Evolutionary conservation across 1,140 invertebrate species (phyloP).

Genomic region (Polyergus mexicanus): DNA sequence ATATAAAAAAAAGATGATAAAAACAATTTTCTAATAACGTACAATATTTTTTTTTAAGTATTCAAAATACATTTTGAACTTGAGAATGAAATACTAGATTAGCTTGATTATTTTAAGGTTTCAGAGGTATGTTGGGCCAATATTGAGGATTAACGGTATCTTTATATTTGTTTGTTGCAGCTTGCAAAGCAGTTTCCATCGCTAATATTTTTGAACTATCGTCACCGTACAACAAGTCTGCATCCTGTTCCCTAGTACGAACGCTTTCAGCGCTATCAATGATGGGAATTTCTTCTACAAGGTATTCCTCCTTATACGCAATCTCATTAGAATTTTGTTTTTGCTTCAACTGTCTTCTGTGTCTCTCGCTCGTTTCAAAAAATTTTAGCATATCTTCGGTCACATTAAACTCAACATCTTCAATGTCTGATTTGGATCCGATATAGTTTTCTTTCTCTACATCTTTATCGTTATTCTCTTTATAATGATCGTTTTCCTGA

Average conservation of each 20-base stretch:
- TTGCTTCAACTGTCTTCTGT: constrained; percentile 86
- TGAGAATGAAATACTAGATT: background rate
- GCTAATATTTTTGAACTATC: constrained; percentile 90
- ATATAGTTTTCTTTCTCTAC: background rate
- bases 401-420: constrained; percentile 87
- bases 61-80: constrained; percentile 24
- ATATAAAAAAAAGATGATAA: background rate
- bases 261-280: constrained; percentile 70
- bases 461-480: background rate
- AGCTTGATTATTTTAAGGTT: constrained; percentile 72
- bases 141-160: constrained; percentile 89
- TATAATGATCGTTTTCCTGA: background rate
- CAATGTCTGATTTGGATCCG: constrained; percentile 57
- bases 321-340: constrained; percentile 77
- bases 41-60: background rate
- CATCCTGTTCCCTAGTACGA: constrained; percentile 80
- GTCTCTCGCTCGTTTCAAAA: constrained; percentile 88
- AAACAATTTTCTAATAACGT: background rate
- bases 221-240: constrained; percentile 88
- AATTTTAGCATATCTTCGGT: constrained; percentile 90
- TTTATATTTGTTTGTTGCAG: constrained; percentile 89
- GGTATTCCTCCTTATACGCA: constrained; percentile 63
- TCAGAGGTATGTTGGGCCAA: constrained; percentile 93
- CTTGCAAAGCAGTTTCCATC: constrained; percentile 91
- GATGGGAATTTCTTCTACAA: constrained; percentile 25